phyloP scores from a whole-genome alignment of 2,888 invertebrate genomes.

The Pseudococcus jackbeardsleyi region DNA sequence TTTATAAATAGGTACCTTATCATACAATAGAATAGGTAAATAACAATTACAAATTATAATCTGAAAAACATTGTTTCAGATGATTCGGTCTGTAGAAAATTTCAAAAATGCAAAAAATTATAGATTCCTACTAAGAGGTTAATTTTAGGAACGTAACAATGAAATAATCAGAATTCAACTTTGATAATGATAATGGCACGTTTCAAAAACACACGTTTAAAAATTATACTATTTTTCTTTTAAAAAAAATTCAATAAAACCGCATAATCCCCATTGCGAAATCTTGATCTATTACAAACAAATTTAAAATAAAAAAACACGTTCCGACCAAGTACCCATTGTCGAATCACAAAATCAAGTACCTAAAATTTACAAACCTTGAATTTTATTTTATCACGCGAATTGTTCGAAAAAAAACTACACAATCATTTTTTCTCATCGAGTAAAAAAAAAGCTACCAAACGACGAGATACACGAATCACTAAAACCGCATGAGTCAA shows the following conservation, averaged over 20 bases:
- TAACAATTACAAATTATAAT: background rate
- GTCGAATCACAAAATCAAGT: background rate
- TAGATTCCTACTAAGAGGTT: background rate
- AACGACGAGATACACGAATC: background rate
- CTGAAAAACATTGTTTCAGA: background rate
- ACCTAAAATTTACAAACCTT: background rate
- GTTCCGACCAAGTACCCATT: background rate
- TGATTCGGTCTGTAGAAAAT: background rate
- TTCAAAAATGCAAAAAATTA: background rate
- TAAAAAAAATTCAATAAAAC: background rate
- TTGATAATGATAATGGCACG: too few species aligned
- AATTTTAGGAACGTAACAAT: too few species aligned
- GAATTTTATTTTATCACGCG: background rate
- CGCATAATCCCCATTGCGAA: background rate
- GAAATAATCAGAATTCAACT: too few species aligned
- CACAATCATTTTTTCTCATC: background rate
- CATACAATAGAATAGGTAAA: background rate
- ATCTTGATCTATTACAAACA: background rate
- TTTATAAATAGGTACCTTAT: background rate
- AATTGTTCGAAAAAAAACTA: background rate
- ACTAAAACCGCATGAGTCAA: background rate
- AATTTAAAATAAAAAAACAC: background rate
- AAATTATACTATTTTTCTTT: background rate
- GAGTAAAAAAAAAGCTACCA: background rate
- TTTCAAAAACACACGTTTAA: too few species aligned